Conservation (phyloP, 1,140 invertebrate genomes). For the Scaptomyza graminum region DNA sequence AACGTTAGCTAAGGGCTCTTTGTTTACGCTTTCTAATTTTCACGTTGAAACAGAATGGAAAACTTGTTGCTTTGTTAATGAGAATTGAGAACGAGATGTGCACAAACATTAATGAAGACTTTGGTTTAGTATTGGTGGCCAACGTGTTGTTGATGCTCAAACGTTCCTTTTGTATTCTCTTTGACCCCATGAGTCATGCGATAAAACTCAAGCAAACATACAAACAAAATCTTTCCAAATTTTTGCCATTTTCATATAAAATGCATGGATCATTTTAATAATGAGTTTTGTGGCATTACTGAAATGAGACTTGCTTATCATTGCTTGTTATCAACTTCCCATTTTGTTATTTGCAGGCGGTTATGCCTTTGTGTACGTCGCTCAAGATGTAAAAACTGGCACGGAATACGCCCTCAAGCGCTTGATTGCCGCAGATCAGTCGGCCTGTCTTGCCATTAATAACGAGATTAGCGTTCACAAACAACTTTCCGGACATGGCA, state of each 20-base stretch:
- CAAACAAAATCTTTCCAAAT: neutral
- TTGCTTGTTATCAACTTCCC: constrained; percentile 54
- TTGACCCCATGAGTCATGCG: constrained; percentile 57
- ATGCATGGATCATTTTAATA: constrained; percentile 50
- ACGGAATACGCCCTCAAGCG: constrained; percentile 96
- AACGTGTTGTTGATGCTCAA: constrained; percentile 30
- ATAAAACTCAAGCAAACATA: constrained; percentile 5
- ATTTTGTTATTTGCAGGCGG: constrained; percentile 89
- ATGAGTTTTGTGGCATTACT: constrained; percentile 15
- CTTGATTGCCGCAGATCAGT: constrained; percentile 91
- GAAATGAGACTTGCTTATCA: constrained; percentile 53
- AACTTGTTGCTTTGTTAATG: constrained; percentile 57
- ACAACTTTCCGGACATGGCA: constrained; percentile 90
- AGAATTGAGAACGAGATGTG: constrained; percentile 17
- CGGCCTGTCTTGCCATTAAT: constrained; percentile 90
- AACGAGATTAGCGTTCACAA: constrained; percentile 92
- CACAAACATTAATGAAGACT: constrained; percentile 31
- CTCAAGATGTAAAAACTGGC: constrained; percentile 93
- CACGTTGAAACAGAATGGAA: constrained; percentile 32
- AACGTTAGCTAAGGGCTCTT: constrained; percentile 20
- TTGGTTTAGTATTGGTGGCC: constrained; percentile 18
- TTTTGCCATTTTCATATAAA: constrained; percentile 1
- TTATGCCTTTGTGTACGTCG: constrained; percentile 97
- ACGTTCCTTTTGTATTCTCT: constrained; percentile 24
- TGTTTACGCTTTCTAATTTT: constrained; percentile 68